These are phyloP conservation scores for Macaca mulatta DNA, from an alignment of 2,113 vertebrate genomes.

Conservation along the genomic window DNA sequence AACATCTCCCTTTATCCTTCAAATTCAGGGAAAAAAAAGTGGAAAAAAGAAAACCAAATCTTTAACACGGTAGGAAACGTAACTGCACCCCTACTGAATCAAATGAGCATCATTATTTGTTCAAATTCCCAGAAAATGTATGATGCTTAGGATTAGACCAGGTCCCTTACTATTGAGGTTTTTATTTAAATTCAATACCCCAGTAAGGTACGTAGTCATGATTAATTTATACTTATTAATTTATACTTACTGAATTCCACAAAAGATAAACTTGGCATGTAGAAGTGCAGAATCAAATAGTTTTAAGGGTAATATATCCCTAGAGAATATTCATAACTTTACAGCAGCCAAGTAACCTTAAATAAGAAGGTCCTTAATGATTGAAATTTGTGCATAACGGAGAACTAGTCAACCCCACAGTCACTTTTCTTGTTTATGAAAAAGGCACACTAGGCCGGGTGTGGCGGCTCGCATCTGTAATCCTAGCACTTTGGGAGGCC, in stretches of 20 bases:
- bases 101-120: constrained; percentile 5
- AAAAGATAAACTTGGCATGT: constrained; percentile 50
- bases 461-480: too few species aligned
- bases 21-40: background rate
- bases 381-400: background rate
- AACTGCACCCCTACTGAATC: background rate
- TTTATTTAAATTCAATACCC: constrained; percentile 59
- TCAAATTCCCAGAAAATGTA: constrained; percentile 23
- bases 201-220: constrained; percentile 14
- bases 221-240: constrained; percentile 61
- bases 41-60: background rate
- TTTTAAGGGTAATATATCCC: constrained; percentile 26
- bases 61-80: background rate
- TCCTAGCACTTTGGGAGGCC: too few species aligned
- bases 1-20: background rate
- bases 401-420: background rate
- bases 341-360: constrained; percentile 23
- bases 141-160: background rate
- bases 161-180: background rate
- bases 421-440: constrained; percentile 1
- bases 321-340: constrained; percentile 6
- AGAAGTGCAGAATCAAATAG: constrained; percentile 50
- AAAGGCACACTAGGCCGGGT: background rate
- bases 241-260: constrained; percentile 31
- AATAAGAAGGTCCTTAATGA: constrained; percentile 43